Percentiles rank a stretch among this genome's conserved stretches.
These are phyloP conservation scores for Meiosimyza platycephala DNA, from an alignment of 2,888 invertebrate species.

Conservation along the genomic window DNA sequence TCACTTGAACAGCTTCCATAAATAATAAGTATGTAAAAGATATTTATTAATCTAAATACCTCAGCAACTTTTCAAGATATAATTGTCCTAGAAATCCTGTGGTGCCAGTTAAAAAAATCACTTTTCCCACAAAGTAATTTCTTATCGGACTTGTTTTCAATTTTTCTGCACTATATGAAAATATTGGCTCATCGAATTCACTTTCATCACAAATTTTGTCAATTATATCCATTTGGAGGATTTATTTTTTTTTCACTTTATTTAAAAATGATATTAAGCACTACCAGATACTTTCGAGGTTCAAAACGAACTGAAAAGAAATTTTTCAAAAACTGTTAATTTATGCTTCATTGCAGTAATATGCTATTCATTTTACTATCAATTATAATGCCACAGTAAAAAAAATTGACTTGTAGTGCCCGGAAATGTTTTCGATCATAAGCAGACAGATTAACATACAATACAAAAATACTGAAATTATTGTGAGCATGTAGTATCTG, in stretches of 20 bases:
- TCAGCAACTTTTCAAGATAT: conserved; percentile 51
- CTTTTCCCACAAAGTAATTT: conserved; percentile 48
- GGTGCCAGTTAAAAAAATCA: conserved; percentile 50
- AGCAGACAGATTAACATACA: too few species aligned
- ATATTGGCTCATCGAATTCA: background rate
- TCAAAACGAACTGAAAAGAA: background rate
- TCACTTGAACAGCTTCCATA: too few species aligned
- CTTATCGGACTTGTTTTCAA: conserved; percentile 45
- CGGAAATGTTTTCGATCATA: too few species aligned
- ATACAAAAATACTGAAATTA: too few species aligned
- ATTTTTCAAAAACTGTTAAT: background rate
- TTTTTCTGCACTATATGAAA: conserved; percentile 5
- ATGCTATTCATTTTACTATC: too few species aligned
- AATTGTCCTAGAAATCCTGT: conserved; percentile 53
- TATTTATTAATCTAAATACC: conserved; percentile 38
- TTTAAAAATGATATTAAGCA: too few species aligned
- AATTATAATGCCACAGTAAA: too few species aligned
- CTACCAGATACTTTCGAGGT: background rate
- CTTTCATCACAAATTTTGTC: conserved; percentile 2
- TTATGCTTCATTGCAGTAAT: too few species aligned
- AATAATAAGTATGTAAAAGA: too few species aligned
- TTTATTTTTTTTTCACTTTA: too few species aligned
- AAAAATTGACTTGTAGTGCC: too few species aligned
- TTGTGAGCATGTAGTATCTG: too few species aligned
- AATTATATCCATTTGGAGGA: conserved; percentile 14